phyloP scores from a whole-genome alignment of 1,140 invertebrate species.

The Pemphigus obesinymphae region DNA sequence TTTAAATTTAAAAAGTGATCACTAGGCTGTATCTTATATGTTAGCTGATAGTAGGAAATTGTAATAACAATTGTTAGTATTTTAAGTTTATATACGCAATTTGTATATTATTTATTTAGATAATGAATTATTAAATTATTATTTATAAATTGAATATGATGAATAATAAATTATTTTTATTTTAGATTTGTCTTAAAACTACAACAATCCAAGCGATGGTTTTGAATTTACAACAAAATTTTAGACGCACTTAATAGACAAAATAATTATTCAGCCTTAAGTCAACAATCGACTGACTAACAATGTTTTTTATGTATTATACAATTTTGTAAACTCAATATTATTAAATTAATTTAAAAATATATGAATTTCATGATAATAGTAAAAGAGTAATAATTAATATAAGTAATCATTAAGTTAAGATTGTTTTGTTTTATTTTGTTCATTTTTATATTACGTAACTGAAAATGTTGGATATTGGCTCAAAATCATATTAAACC shows the following conservation, averaged over 20 bases:
- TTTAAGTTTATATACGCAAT: no score
- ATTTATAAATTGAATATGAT: not conserved
- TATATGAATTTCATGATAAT: constrained; percentile 40
- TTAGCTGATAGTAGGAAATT: no score
- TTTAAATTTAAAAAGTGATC: no score
- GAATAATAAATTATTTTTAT: not conserved
- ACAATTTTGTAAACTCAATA: constrained; percentile 41
- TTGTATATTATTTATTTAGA: no score
- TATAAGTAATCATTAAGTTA: constrained; percentile 41
- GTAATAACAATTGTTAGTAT: no score
- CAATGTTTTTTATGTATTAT: constrained; percentile 41
- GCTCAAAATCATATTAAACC: constrained; percentile 37
- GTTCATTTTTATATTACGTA: constrained; percentile 35
- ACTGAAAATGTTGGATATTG: constrained; percentile 32
- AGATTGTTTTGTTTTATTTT: constrained; percentile 41
- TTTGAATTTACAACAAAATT: constrained; percentile 39
- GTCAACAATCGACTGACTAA: constrained; percentile 42
- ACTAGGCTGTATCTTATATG: no score
- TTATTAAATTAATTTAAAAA: constrained; percentile 40
- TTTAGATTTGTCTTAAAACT: constrained; percentile 36
- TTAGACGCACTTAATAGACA: constrained; percentile 40
- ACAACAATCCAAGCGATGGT: constrained; percentile 6
- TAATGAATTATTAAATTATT: no score
- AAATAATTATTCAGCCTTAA: constrained; percentile 40
- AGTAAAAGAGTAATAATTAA: constrained; percentile 40